phyloP scores from a whole-genome alignment of 2,797 vertebrate genomes.

The Pterois miles region DNA sequence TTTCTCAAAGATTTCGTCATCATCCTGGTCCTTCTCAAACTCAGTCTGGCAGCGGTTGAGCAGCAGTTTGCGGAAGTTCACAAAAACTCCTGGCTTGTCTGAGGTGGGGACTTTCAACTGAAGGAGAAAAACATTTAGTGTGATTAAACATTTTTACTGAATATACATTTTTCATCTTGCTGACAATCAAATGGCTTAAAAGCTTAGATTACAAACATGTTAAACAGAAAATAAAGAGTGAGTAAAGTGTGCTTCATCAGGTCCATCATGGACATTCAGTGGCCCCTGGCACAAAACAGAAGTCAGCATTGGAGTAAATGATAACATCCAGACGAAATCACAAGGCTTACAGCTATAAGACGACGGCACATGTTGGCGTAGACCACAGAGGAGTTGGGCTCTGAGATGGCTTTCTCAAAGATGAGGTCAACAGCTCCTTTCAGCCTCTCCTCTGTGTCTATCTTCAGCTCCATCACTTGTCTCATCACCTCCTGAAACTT shows the following conservation, averaged over 20 bases:
- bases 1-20: slow-evolving; percentile 95
- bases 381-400: slow-evolving; percentile 98
- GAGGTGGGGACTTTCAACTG: slow-evolving; percentile 96
- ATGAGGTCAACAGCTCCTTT: slow-evolving; percentile 98
- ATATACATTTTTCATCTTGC: background rate
- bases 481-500: slow-evolving; percentile 99
- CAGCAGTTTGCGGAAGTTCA: slow-evolving; percentile 97
- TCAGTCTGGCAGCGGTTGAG: slow-evolving; percentile 99
- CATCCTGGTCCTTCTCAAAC: slow-evolving; percentile 98
- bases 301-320: no score
- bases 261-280: slow-evolving; percentile 41
- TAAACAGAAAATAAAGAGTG: no score
- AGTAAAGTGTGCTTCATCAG: slow-evolving; percentile 43
- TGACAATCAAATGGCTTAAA: background rate
- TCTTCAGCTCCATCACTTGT: slow-evolving; percentile 93
- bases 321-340: no score
- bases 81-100: slow-evolving; percentile 92
- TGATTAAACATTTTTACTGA: background rate
- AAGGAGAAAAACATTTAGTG: background rate
- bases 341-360: slow-evolving; percentile 93
- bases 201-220: background rate
- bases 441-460: slow-evolving; percentile 95
- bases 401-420: slow-evolving; percentile 98
- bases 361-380: slow-evolving; percentile 99
- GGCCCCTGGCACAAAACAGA: slow-evolving; percentile 21